Evolutionary conservation across 2,113 vertebrate genomes (phyloP), one percentile per base, ranked within the genome.

Genomic region (Beaufortia kweichowensis): DNA sequence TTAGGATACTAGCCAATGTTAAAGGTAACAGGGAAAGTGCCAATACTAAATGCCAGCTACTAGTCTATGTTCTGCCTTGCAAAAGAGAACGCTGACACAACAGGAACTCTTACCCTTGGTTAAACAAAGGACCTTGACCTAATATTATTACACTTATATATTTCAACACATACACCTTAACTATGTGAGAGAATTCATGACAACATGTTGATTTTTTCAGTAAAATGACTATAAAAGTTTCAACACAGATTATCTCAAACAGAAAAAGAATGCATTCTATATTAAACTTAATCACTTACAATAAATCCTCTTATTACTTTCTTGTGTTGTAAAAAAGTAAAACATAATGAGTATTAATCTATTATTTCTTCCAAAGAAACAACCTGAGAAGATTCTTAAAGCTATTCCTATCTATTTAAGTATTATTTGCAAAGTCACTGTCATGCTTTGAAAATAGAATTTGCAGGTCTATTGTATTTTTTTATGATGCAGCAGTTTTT

Each of bases 61-160:
- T 41, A 69, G 79, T 70, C 88, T 87, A 87, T 89, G 87, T 88
- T 79, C 56, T 61, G 55, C 78, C 64, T 67, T n/a, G 35, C 69
- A 80, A 82, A 76, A 75, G 74, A 73, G 79, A 81, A 53, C 68
- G 43, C 72, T 64, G 6, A 73, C 48, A 6, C 57, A 66, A 73
- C 79, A 69, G 62, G 70, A 63, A 75, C 64, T 77, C 11, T 69
- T 75, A 60, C 55, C 61, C 55, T 76, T 74, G 50, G 21, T 57
- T 46, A 67, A 57, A 33, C 33, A 39, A 74, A 79, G 29, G 35
- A 46, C 31, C 15, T 63, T 50, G 19, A 46, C 23, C 10, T 48
- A 60, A n/a, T 12, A 29, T 23, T 5, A n/a, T 39, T 11, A n/a
- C n/a, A n/a, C n/a, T n/a, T n/a, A 24, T 15, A 17, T n/a, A 6